phyloP scores from a whole-genome alignment of 2,797 vertebrate genomes.

The Scomberomorus guttatus region DNA sequence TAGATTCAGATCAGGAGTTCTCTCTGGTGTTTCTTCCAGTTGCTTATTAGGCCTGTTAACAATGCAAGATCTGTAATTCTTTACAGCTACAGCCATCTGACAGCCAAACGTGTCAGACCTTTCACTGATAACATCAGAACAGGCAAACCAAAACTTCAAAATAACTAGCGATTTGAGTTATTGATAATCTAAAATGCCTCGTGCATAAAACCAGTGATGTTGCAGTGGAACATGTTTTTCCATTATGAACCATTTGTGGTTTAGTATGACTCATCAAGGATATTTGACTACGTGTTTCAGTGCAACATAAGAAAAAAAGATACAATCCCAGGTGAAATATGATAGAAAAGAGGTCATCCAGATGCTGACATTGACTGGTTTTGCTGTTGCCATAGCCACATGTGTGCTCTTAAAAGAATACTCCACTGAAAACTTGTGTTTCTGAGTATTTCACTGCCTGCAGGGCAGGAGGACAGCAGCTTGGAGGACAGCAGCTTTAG shows the following conservation, averaged over 20 bases:
- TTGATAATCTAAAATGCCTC: constrained; percentile 23
- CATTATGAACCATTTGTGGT: constrained; percentile 42
- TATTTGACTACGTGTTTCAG: constrained; percentile 35
- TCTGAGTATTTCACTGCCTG: constrained; percentile 12
- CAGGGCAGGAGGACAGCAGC: too few relatives aligned
- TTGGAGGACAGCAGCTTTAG: neutral
- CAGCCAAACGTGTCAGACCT: constrained; percentile 23
- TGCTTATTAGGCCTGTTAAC: neutral
- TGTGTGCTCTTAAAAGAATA: neutral
- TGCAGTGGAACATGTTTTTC: constrained; percentile 37
- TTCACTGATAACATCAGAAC: constrained; percentile 26
- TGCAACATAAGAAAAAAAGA: constrained; percentile 1
- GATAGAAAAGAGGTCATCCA: constrained; percentile 19
- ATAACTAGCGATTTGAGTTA: constrained; percentile 16
- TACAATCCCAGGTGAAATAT: constrained; percentile 19
- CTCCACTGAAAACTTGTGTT: neutral
- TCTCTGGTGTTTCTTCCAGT: neutral
- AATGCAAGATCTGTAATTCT: neutral
- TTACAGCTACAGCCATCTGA: neutral
- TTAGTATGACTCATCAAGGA: constrained; percentile 38
- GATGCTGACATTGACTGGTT: constrained; percentile 23
- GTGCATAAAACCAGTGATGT: constrained; percentile 8
- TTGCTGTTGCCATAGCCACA: neutral
- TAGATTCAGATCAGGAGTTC: constrained; percentile 13
- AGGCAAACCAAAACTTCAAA: constrained; percentile 7